Evolutionary conservation across 2,888 invertebrate genomes (phyloP).

Genomic region (Apoda limacodes): DNA sequence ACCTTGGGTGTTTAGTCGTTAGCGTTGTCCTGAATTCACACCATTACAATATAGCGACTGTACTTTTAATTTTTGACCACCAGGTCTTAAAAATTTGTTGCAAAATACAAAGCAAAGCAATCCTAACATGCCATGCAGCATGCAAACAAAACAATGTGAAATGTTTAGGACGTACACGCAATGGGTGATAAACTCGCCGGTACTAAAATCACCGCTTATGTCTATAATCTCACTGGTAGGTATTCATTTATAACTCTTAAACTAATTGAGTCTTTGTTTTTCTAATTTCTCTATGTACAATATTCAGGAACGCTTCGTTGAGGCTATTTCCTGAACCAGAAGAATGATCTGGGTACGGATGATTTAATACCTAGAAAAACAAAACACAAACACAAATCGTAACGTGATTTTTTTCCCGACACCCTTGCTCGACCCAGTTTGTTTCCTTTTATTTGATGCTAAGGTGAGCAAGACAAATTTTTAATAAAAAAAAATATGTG

Average conservation of each 20-base stretch:
- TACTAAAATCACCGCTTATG: conserved; percentile 65
- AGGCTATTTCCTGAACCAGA: conserved; percentile 69
- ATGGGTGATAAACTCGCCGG: conserved; percentile 56
- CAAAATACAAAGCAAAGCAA: conserved; percentile 16
- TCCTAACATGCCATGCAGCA: conserved; percentile 11
- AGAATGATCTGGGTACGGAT: conserved; percentile 68
- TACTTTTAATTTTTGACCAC: no score
- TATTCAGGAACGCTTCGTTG: conserved; percentile 56
- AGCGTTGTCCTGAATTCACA: no score
- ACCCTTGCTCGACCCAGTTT: no score
- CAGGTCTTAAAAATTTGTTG: conserved; percentile 14
- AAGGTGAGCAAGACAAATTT: no score
- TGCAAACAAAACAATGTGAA: conserved; percentile 37
- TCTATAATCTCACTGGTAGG: conserved; percentile 68
- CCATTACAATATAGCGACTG: no score
- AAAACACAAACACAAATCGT: conserved; percentile 59
- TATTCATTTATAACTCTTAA: conserved; percentile 46
- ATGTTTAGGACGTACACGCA: conserved; percentile 58
- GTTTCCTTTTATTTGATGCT: no score
- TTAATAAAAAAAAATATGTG: no score
- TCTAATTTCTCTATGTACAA: conserved; percentile 59
- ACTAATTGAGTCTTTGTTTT: conserved; percentile 69
- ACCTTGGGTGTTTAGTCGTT: no score
- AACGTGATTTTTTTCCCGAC: conserved; percentile 41
- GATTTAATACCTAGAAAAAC: conserved; percentile 67